Conservation (phyloP, 1,140 invertebrate species). For the Oreohelix idahoensis region DNA sequence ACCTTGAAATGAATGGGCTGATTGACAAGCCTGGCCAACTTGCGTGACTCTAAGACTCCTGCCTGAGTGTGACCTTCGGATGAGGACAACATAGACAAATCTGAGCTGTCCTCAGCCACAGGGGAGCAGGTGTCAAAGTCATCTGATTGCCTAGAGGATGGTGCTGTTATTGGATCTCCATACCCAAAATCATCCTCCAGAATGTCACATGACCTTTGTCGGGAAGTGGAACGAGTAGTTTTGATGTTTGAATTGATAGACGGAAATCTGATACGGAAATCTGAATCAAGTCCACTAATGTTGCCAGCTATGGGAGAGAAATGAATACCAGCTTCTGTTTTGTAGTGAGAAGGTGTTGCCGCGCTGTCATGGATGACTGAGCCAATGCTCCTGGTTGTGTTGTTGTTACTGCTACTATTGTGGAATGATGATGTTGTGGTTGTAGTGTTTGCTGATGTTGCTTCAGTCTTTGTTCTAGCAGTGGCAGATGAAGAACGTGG, state of each 20-base stretch:
- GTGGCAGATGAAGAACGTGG: not conserved
- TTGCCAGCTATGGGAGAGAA: not conserved
- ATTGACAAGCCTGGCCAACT: conserved; percentile 52
- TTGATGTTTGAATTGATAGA: not conserved
- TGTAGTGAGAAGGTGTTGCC: not conserved
- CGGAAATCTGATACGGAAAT: not conserved
- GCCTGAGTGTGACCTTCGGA: not conserved
- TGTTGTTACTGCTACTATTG: not conserved
- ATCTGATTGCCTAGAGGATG: not conserved
- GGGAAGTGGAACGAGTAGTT: not conserved
- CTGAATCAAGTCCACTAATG: not conserved
- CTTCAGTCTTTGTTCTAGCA: not conserved
- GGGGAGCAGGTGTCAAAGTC: conserved; percentile 23
- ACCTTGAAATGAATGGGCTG: conserved; percentile 54
- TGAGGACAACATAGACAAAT: conserved; percentile 24
- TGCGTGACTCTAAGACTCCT: conserved; percentile 48
- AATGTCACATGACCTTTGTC: conserved; percentile 31
- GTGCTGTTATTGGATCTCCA: not conserved
- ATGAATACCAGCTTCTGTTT: conserved; percentile 5
- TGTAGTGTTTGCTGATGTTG: not conserved
- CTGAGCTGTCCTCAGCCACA: conserved; percentile 24
- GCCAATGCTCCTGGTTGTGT: not conserved
- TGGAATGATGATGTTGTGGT: not conserved
- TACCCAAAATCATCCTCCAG: conserved; percentile 23
- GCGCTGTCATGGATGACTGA: not conserved